phyloP scores from a whole-genome alignment of 2,888 invertebrate genomes.

The Tenthredo scrophulariae region DNA sequence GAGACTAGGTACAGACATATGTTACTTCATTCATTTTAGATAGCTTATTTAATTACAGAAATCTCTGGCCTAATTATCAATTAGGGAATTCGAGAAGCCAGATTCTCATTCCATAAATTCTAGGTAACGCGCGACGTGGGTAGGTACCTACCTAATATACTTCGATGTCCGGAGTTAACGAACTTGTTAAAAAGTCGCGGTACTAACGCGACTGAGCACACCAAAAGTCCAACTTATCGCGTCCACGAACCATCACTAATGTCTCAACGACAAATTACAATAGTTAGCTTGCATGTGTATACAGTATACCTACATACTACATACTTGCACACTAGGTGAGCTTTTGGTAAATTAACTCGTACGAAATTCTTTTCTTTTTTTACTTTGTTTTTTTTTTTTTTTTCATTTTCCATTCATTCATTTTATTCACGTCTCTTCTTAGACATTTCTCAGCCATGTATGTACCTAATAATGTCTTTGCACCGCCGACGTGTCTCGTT shows the following conservation, averaged over 20 bases:
- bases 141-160: neutral
- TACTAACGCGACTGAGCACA: neutral
- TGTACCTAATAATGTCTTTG: neutral
- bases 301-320: neutral
- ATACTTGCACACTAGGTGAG: neutral
- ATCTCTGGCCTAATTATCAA: slow-evolving; percentile 28
- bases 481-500: slow-evolving; percentile 5
- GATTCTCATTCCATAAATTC: neutral
- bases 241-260: slow-evolving; percentile 47
- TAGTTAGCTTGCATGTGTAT: neutral
- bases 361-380: neutral
- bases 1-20: neutral
- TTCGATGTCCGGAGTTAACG: slow-evolving; percentile 49
- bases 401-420: neutral
- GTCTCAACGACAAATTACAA: slow-evolving; percentile 41
- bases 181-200: slow-evolving; percentile 47
- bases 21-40: neutral
- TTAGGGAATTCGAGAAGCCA: neutral
- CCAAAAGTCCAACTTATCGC: slow-evolving; percentile 42
- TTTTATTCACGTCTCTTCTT: neutral
- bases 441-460: neutral
- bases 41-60: neutral
- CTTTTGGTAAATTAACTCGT: neutral
- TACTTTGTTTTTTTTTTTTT: neutral
- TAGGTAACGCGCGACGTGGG: neutral